These are phyloP conservation scores for Mionectes olivaceus DNA, from an alignment of 2,797 vertebrate species.

Conservation along the genomic window DNA sequence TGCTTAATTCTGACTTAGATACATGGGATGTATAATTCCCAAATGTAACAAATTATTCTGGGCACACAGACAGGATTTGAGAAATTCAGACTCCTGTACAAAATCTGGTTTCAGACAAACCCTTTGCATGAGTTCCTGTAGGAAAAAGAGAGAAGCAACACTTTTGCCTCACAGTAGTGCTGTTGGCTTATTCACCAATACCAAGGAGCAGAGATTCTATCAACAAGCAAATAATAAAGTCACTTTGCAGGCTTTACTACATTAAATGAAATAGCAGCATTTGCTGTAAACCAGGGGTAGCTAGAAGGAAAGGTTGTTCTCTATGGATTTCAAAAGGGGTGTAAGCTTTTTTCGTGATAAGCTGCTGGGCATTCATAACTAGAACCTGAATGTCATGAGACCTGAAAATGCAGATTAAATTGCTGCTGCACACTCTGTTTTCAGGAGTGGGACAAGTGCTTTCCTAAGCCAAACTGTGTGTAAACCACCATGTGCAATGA, in stretches of 20 bases:
- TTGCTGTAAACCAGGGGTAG: neutral
- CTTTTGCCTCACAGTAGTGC: neutral
- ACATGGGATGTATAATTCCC: neutral
- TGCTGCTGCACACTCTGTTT: neutral
- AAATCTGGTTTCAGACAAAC: neutral
- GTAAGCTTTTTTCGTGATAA: neutral
- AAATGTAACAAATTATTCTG: neutral
- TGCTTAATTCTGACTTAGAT: neutral
- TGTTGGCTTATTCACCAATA: neutral
- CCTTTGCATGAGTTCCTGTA: neutral
- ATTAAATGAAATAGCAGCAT: neutral
- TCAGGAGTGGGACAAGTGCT: neutral
- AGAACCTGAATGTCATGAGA: neutral
- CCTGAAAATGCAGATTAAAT: neutral
- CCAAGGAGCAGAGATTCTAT: neutral
- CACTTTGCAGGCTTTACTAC: neutral
- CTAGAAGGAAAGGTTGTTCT: neutral
- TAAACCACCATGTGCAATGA: accelerated
- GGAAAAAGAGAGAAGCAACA: neutral
- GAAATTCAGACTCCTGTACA: neutral
- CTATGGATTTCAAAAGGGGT: neutral
- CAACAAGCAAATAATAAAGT: neutral
- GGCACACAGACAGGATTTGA: neutral
- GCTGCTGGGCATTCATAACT: neutral
- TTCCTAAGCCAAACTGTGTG: neutral